phyloP scores from a whole-genome alignment of 2,888 invertebrate species.

The Nemotelus nigrinus region DNA sequence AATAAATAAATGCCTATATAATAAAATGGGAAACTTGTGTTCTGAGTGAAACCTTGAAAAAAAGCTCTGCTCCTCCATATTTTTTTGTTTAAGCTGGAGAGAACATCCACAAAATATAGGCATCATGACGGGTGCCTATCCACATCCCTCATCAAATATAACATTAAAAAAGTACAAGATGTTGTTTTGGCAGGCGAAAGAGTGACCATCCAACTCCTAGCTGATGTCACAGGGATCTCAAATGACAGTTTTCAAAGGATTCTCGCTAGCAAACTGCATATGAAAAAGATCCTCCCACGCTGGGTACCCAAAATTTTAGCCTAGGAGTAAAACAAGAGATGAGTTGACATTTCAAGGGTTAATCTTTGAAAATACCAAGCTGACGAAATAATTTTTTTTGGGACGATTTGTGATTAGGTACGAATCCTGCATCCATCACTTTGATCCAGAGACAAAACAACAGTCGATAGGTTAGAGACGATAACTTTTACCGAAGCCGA shows the following conservation, averaged over 20 bases:
- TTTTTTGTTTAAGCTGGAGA: background rate
- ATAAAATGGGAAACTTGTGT: no score
- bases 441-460: no score
- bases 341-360: background rate
- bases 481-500: no score
- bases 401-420: background rate
- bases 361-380: background rate
- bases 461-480: no score
- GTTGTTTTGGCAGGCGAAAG: background rate
- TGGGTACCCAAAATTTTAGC: background rate
- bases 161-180: background rate
- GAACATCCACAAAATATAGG: background rate
- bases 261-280: background rate
- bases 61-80: no score
- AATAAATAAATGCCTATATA: no score
- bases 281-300: background rate
- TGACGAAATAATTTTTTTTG: background rate
- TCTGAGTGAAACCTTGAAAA: no score
- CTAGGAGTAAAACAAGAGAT: background rate
- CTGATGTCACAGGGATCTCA: background rate
- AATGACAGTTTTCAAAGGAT: background rate
- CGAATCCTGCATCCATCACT: no score
- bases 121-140: background rate
- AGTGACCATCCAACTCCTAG: background rate
- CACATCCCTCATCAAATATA: background rate